These are phyloP conservation scores for Nomada goodeniana DNA, from an alignment of 2,888 invertebrate species.

Conservation along the genomic window DNA sequence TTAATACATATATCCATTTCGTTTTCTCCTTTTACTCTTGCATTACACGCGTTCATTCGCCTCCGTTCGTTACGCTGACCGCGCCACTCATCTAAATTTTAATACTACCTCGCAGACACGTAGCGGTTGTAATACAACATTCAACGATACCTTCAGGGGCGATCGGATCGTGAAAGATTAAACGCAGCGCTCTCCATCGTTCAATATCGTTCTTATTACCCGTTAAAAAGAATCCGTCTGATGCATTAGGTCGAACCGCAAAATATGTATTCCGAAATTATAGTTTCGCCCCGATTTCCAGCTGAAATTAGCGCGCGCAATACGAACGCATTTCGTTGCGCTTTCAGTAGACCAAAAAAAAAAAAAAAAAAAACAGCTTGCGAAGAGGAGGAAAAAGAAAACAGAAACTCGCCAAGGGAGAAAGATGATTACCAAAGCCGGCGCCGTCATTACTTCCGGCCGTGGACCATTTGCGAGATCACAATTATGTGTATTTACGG, in stretches of 20 bases:
- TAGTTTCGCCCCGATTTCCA: neutral
- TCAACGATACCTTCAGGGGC: neutral
- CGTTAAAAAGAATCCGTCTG: too few relatives aligned
- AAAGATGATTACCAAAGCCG: constrained; percentile 43
- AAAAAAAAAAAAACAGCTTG: neutral
- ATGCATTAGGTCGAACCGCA: neutral
- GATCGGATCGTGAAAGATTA: constrained; percentile 3
- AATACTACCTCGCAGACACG: constrained; percentile 1
- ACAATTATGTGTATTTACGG: constrained; percentile 55
- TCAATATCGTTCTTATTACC: constrained; percentile 15
- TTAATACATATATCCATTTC: constrained; percentile 6
- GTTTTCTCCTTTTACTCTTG: neutral
- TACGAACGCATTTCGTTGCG: neutral
- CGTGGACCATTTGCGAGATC: constrained; percentile 44
- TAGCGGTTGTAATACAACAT: neutral
- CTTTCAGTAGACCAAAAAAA: neutral
- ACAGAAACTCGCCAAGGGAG: constrained; percentile 1
- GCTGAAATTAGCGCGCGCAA: neutral
- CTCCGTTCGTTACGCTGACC: constrained; percentile 14
- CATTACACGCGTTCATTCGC: neutral
- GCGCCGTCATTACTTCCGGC: constrained; percentile 39
- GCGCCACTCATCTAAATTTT: constrained; percentile 16
- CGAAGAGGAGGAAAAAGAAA: neutral
- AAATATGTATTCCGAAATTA: neutral
- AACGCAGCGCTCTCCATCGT: neutral